Conservation (phyloP, 1,140 invertebrate species). For the Aethina tumida region DNA sequence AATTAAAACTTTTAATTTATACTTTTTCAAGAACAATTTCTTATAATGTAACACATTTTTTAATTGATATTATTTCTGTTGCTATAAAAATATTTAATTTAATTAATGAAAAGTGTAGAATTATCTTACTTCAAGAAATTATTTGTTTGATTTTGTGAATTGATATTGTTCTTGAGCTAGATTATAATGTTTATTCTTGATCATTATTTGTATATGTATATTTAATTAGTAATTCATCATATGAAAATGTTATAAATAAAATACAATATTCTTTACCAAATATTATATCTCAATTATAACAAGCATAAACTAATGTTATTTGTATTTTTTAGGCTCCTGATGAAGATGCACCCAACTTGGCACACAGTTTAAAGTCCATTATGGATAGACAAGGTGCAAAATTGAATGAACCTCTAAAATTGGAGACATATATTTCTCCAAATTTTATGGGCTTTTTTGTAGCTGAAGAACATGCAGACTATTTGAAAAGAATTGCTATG, state of each 20-base stretch:
- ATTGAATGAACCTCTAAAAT: conserved; percentile 48
- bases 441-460: conserved; percentile 85
- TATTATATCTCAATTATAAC: conserved; percentile 8
- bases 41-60: too few species aligned
- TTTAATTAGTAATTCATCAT: neutral
- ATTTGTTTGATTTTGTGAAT: too few species aligned
- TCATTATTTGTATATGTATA: neutral
- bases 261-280: conserved; percentile 1
- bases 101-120: too few species aligned
- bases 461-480: conserved; percentile 63
- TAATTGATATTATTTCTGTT: too few species aligned
- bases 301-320: conserved; percentile 4
- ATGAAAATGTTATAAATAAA: neutral
- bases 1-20: conserved; percentile 4
- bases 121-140: too few species aligned
- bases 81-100: too few species aligned
- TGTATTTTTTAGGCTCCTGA: conserved; percentile 59
- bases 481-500: conserved; percentile 62
- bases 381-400: conserved; percentile 53
- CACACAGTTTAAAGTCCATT: conserved; percentile 54
- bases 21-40: neutral
- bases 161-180: too few species aligned
- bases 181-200: too few species aligned
- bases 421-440: conserved; percentile 71
- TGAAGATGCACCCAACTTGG: conserved; percentile 55